Conservation (phyloP, 1,140 invertebrate genomes). For the Drosophila navojoa region DNA sequence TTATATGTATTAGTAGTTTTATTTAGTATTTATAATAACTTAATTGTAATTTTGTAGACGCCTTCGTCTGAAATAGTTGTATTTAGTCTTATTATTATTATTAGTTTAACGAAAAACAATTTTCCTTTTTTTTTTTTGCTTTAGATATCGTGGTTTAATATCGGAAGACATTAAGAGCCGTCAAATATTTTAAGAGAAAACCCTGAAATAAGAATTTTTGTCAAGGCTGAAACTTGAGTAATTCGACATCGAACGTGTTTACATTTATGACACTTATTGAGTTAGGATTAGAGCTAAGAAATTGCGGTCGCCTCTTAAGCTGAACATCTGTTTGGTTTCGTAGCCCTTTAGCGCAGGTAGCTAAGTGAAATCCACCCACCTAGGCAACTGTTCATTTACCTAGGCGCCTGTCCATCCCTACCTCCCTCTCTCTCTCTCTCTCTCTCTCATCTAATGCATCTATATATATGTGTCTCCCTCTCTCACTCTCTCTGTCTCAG, state of each 20-base stretch:
- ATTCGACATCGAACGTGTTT: neutral
- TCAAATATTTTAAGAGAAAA: neutral
- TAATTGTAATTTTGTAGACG: no score
- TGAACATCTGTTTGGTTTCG: conserved; percentile 30
- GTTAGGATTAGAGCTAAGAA: conserved; percentile 24
- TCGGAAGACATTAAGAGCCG: no score
- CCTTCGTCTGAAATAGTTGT: no score
- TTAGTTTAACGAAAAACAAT: no score
- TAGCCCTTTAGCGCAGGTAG: conserved; percentile 4
- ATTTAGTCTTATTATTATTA: no score
- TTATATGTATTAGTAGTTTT: no score
- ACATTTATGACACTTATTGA: conserved; percentile 44
- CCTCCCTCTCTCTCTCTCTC: neutral
- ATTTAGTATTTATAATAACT: no score
- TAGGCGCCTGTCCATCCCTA: neutral
- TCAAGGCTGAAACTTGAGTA: neutral
- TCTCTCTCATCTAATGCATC: neutral
- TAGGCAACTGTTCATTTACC: neutral
- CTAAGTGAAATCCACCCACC: neutral
- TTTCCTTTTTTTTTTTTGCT: no score
- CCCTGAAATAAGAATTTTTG: neutral
- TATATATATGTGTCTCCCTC: conserved; percentile 1
- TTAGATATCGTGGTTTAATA: no score
- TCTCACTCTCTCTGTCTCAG: conserved; percentile 21
- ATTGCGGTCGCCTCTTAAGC: neutral